phyloP scores from a whole-genome alignment of 2,797 vertebrate genomes.

The Oreonectes daqikongensis region DNA sequence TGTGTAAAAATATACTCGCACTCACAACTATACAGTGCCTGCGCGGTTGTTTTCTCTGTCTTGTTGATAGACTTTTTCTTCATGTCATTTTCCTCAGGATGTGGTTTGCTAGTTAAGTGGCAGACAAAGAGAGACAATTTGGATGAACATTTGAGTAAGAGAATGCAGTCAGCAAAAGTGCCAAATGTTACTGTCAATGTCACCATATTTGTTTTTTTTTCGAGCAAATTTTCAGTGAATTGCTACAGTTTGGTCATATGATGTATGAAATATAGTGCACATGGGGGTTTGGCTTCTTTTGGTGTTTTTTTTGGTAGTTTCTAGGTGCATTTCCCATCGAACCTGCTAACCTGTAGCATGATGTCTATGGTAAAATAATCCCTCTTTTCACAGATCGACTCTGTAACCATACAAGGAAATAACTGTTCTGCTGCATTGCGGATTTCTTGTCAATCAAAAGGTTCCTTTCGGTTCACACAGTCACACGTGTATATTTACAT shows the following conservation, averaged over 20 bases:
- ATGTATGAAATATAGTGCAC: too few relatives aligned
- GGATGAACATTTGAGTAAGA: neutral
- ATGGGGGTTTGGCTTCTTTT: too few relatives aligned
- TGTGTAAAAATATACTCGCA: neutral
- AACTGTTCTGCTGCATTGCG: neutral
- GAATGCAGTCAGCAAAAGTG: conserved; percentile 15
- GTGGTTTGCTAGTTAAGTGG: conserved; percentile 36
- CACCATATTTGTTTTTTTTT: neutral
- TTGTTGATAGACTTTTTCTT: conserved; percentile 5
- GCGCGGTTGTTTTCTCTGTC: neutral
- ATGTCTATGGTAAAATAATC: neutral
- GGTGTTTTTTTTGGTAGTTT: too few relatives aligned
- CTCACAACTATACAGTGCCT: neutral
- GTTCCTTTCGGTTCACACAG: conserved; percentile 34
- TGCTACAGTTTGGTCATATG: too few relatives aligned
- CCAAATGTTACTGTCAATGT: neutral
- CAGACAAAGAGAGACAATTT: neutral
- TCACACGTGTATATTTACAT: neutral
- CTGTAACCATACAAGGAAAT: conserved; percentile 33
- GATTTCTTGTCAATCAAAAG: conserved; percentile 40
- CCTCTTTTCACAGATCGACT: neutral
- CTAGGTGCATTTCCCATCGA: neutral
- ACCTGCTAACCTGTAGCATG: neutral
- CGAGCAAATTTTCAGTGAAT: neutral
- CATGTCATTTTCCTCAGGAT: conserved; percentile 45